A percentile compares a stretch with the other conserved stretches of the same genome.
Evolutionary conservation across 2,797 vertebrate genomes (phyloP).

Genomic region (Protosalanx chinensis): DNA sequence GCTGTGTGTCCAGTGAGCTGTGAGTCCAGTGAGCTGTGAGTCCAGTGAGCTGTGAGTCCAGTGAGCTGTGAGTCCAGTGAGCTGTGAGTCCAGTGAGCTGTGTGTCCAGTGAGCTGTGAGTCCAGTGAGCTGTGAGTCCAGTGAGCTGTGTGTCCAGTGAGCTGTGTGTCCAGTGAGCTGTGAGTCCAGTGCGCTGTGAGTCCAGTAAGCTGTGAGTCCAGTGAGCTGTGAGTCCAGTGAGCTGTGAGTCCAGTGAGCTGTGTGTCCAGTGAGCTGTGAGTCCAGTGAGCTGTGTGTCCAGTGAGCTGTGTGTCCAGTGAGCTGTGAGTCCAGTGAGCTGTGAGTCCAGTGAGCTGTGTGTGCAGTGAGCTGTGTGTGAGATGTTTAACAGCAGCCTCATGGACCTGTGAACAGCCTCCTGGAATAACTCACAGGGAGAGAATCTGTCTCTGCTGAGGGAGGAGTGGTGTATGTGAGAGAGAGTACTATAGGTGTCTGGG

Average conservation of each 20-base stretch:
- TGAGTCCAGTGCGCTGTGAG: neutral
- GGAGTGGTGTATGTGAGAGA: no score
- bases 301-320: neutral
- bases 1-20: no score
- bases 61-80: neutral
- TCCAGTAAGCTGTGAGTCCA: neutral
- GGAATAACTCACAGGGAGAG: constrained; percentile 12
- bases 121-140: no score
- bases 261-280: neutral
- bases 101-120: neutral
- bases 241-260: neutral
- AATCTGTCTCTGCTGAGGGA: no score
- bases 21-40: no score
- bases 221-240: neutral
- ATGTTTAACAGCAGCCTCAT: constrained; percentile 3
- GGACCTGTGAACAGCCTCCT: constrained; percentile 1
- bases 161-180: neutral
- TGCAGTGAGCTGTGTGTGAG: neutral
- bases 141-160: neutral
- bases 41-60: no score
- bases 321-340: neutral
- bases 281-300: no score
- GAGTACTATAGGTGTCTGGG: no score
- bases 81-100: neutral
- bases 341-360: neutral